phyloP scores from a whole-genome alignment of 1,140 invertebrate genomes.

The Galendromus occidentalis region DNA sequence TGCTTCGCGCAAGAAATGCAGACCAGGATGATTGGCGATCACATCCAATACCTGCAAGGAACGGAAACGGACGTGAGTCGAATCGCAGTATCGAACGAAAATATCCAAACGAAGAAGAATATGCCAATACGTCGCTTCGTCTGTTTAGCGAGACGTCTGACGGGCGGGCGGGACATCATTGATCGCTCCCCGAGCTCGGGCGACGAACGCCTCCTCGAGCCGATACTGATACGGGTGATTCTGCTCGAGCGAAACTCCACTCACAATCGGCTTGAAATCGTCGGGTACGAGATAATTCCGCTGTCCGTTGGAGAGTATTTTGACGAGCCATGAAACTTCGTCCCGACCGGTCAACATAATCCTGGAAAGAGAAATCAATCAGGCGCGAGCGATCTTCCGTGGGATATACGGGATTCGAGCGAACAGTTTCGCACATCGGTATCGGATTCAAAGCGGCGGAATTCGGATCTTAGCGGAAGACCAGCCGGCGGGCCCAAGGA shows the following conservation, averaged over 20 bases:
- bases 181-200: too few relatives aligned
- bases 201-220: too few relatives aligned
- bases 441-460: too few relatives aligned
- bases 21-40: conserved; percentile 94
- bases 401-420: too few relatives aligned
- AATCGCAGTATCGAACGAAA: background rate
- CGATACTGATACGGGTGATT: too few relatives aligned
- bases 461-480: too few relatives aligned
- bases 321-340: conserved; percentile 66
- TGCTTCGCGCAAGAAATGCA: conserved; percentile 87
- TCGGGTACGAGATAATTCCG: conserved; percentile 34
- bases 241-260: background rate
- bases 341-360: conserved; percentile 61
- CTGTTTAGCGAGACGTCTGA: background rate
- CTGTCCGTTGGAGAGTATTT: conserved; percentile 38
- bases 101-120: background rate
- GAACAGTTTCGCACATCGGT: too few relatives aligned
- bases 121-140: conserved; percentile 3
- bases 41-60: conserved; percentile 51
- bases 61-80: conserved; percentile 26
- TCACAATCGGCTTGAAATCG: conserved; percentile 66
- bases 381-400: too few relatives aligned
- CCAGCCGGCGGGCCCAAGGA: too few relatives aligned
- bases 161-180: too few relatives aligned
- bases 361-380: conserved; percentile 34